Percentiles rank a stretch among this genome's conserved stretches.
phyloP scores from a whole-genome alignment of 2,888 invertebrate genomes.

The Diplazon laetatorius region DNA sequence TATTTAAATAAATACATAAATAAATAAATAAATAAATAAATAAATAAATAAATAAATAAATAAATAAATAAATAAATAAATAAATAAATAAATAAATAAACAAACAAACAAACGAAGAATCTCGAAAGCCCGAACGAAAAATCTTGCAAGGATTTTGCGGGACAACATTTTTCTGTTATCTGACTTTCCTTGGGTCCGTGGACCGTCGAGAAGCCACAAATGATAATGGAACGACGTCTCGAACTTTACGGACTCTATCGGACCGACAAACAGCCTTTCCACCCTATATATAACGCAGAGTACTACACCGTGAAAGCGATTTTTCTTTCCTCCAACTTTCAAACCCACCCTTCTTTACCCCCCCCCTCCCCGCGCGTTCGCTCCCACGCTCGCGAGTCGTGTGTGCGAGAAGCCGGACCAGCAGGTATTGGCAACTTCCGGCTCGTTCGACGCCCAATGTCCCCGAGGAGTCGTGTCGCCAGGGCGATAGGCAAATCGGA shows the following conservation, averaged over 20 bases:
- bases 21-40: too few species aligned
- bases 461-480: slow-evolving; percentile 54
- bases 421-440: slow-evolving; percentile 54
- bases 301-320: slow-evolving; percentile 31
- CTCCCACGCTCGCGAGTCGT: background rate
- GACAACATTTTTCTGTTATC: background rate
- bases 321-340: slow-evolving; percentile 48
- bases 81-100: too few species aligned
- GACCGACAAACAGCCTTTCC: slow-evolving; percentile 16
- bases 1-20: too few species aligned
- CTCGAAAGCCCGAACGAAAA: background rate
- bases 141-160: background rate
- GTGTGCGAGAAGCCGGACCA: background rate
- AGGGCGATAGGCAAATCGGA: slow-evolving; percentile 58
- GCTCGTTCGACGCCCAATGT: slow-evolving; percentile 35
- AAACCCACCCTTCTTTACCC: background rate
- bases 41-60: too few species aligned
- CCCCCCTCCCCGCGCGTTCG: too few species aligned
- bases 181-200: slow-evolving; percentile 7
- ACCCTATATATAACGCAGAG: slow-evolving; percentile 6
- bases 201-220: slow-evolving; percentile 31
- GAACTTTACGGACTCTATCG: slow-evolving; percentile 28
- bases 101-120: too few species aligned
- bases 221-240: slow-evolving; percentile 43
- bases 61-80: too few species aligned